Evolutionary conservation across 2,888 invertebrate species (phyloP).

Genomic region (Chironomus riparius): DNA sequence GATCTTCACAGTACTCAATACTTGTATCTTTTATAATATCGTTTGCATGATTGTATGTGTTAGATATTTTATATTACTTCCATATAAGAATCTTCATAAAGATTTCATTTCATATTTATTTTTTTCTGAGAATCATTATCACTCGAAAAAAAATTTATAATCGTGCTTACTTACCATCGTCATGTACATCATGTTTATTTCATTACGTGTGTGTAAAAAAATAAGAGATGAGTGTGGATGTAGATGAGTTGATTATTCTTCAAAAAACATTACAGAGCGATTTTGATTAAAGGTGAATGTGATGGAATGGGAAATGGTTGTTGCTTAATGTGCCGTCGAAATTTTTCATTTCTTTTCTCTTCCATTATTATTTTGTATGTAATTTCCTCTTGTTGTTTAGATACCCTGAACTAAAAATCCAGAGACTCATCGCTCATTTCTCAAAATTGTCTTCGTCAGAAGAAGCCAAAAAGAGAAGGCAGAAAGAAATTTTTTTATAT

Average conservation of each 20-base stretch:
- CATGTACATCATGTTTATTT: no score
- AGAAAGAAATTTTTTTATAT: neutral
- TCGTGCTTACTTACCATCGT: neutral
- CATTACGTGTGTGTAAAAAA: neutral
- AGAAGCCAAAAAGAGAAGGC: no score
- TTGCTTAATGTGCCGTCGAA: neutral
- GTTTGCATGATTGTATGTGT: neutral
- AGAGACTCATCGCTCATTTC: neutral
- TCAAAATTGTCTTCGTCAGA: no score
- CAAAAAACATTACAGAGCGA: neutral
- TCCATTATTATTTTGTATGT: neutral
- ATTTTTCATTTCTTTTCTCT: neutral
- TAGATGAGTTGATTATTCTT: neutral
- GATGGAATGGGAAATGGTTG: constrained; percentile 3
- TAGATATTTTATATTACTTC: neutral
- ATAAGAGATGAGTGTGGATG: neutral
- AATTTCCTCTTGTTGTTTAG: neutral
- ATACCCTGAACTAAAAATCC: neutral
- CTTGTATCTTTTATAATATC: neutral
- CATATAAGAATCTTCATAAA: no score
- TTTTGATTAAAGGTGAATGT: constrained; percentile 8
- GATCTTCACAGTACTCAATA: constrained; percentile 19
- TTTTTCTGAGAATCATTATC: constrained; percentile 25
- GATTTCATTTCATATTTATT: neutral
- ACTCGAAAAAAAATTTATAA: neutral